Evolutionary conservation across 2,797 vertebrate species (phyloP).

Genomic region (Sebastolobus alascanus): DNA sequence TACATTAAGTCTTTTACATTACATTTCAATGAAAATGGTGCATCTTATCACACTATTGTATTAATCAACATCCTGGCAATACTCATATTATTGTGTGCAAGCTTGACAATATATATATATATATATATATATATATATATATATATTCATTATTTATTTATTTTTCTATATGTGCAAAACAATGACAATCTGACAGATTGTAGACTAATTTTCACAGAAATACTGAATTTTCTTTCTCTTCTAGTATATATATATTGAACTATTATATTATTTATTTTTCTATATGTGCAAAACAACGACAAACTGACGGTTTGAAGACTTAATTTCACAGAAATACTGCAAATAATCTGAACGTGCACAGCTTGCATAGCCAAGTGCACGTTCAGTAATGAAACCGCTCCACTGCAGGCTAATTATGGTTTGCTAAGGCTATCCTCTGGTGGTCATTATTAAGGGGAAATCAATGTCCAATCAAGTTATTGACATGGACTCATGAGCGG

Average conservation of each 20-base stretch:
- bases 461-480: conserved; percentile 79
- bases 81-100: neutral
- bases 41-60: neutral
- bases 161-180: too few relatives aligned
- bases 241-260: too few relatives aligned
- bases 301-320: neutral
- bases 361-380: conserved; percentile 19
- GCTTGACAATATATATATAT: neutral
- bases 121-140: too few relatives aligned
- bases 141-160: too few relatives aligned
- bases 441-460: conserved; percentile 71
- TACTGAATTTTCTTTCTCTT: too few relatives aligned
- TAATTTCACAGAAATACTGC: conserved; percentile 24
- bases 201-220: too few relatives aligned
- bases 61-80: neutral
- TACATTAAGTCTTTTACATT: neutral
- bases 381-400: conserved; percentile 31
- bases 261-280: too few relatives aligned
- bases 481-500: conserved; percentile 51
- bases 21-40: neutral
- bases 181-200: too few relatives aligned
- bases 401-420: conserved; percentile 45
- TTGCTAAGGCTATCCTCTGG: conserved; percentile 28
- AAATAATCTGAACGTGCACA: conserved; percentile 23
- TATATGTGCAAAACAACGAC: conserved; percentile 11